These are phyloP conservation scores for Calephelis perditalis DNA, from an alignment of 2,888 invertebrate genomes.

Conservation along the genomic window DNA sequence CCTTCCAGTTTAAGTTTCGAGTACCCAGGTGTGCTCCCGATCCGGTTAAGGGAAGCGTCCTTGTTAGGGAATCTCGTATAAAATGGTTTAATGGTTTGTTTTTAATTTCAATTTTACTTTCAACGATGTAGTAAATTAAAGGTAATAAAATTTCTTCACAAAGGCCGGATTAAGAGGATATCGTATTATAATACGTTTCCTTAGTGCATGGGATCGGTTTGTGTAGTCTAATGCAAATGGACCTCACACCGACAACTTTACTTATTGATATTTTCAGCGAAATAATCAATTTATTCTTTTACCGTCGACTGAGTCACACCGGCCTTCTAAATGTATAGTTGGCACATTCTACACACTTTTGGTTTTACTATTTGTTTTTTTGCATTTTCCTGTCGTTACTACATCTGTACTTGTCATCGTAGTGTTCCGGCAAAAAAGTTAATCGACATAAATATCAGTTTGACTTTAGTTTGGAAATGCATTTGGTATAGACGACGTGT, in stretches of 20 bases:
- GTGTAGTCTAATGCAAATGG: slow-evolving; percentile 7
- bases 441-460: too few species aligned
- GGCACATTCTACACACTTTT: too few species aligned
- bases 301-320: too few species aligned
- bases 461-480: too few species aligned
- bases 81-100: slow-evolving; percentile 78
- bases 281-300: too few species aligned
- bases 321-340: too few species aligned
- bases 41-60: slow-evolving; percentile 77
- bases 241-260: neutral
- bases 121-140: slow-evolving; percentile 64
- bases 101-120: slow-evolving; percentile 74
- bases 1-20: slow-evolving; percentile 73
- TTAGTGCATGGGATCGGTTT: neutral
- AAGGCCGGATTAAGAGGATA: slow-evolving; percentile 17
- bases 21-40: slow-evolving; percentile 78
- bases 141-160: slow-evolving; percentile 49
- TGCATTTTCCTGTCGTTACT: too few species aligned
- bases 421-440: too few species aligned
- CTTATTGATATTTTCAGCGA: too few species aligned
- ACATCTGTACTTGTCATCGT: too few species aligned
- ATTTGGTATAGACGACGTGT: too few species aligned
- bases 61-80: slow-evolving; percentile 75
- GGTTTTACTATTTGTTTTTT: too few species aligned
- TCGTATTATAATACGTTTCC: slow-evolving; percentile 3